phyloP scores from a whole-genome alignment of 2,888 invertebrate species.

The Homarus gammarus region DNA sequence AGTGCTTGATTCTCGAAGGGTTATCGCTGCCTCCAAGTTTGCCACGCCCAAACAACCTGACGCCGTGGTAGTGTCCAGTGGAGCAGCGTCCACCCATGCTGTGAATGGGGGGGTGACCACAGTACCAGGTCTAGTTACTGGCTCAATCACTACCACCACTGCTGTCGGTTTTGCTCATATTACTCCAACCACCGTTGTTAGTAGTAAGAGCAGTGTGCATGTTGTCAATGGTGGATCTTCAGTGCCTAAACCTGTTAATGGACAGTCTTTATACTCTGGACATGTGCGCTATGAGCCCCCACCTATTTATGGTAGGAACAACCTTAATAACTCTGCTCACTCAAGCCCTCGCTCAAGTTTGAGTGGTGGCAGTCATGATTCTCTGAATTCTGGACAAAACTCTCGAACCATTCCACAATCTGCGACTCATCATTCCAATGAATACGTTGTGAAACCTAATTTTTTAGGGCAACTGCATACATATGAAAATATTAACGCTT shows the following conservation, averaged over 20 bases:
- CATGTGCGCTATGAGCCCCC: slow-evolving; percentile 75
- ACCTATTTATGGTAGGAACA: slow-evolving; percentile 66
- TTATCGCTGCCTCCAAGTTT: slow-evolving; percentile 88
- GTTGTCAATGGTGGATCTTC: slow-evolving; percentile 43
- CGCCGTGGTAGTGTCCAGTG: slow-evolving; percentile 40
- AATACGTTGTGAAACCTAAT: slow-evolving; percentile 72
- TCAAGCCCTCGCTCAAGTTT: slow-evolving; percentile 75
- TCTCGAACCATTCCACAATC: slow-evolving; percentile 61
- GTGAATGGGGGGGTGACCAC: slow-evolving; percentile 32
- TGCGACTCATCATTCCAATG: slow-evolving; percentile 71
- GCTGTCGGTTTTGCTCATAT: slow-evolving; percentile 54
- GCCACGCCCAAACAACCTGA: slow-evolving; percentile 88
- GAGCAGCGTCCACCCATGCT: not conserved
- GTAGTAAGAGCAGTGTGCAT: slow-evolving; percentile 26
- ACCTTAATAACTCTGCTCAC: slow-evolving; percentile 67
- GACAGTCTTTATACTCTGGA: slow-evolving; percentile 74
- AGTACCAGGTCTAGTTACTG: slow-evolving; percentile 31
- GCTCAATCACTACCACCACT: not conserved
- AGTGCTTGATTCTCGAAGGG: slow-evolving; percentile 71
- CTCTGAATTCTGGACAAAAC: slow-evolving; percentile 65
- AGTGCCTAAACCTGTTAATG: slow-evolving; percentile 63
- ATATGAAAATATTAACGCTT: slow-evolving; percentile 72
- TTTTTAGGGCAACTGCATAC: slow-evolving; percentile 72
- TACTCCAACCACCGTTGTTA: slow-evolving; percentile 43
- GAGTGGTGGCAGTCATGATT: slow-evolving; percentile 75